Base-by-base conservation (phyloP, 2,113 vertebrate species). In the Xyrauchen texanus region DNA sequence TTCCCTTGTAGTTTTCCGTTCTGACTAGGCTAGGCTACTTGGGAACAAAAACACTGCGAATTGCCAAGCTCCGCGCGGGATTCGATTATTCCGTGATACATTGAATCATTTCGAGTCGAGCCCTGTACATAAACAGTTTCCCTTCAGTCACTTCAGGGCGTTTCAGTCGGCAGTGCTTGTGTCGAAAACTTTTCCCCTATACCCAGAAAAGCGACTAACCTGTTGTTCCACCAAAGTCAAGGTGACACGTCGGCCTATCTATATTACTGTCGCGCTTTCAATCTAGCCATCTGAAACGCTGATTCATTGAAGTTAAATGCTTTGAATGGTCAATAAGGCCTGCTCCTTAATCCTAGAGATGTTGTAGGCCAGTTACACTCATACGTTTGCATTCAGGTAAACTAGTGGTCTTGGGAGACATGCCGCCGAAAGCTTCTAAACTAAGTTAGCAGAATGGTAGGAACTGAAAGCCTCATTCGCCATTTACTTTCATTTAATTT, bases 201-300 rank as follows among this genome's bases (percentile, higher is more conserved):
- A 49, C 45, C 71, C 49, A 53, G 49, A 8, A 47, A 6, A 16
- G 60, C 13, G 4, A 44, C 7, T 65, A 76, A 76, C 74, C 61
- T 76, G 74, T 76, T 76, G 74, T 76, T 76, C 46, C 46, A 15
- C 61, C 16, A 57, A 73, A 13, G 46, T 13, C 21, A 34, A 34
- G 21, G 21, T 34, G 21, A 34, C 21, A 34, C 21, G 60, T 9
- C 45, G 51, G 60, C n/a, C 72, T n/a, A 49, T 10, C 49, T 42
- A 46, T 7, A 45, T 42, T 51, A 49, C 12, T 13, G 34, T 61
- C 21, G n/a, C 34, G 8, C 49, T 47, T 44, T 11, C 49, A 5
- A 46, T 45, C 8, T 45, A 11, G 58, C 11, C 71, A 51, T 42
- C 21, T 65, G 34, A 45, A 65, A 52, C 47, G 47, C 47, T 7